These are phyloP conservation scores for Drosophila stalkeri DNA, from an alignment of 2,888 invertebrate genomes.

Conservation along the genomic window DNA sequence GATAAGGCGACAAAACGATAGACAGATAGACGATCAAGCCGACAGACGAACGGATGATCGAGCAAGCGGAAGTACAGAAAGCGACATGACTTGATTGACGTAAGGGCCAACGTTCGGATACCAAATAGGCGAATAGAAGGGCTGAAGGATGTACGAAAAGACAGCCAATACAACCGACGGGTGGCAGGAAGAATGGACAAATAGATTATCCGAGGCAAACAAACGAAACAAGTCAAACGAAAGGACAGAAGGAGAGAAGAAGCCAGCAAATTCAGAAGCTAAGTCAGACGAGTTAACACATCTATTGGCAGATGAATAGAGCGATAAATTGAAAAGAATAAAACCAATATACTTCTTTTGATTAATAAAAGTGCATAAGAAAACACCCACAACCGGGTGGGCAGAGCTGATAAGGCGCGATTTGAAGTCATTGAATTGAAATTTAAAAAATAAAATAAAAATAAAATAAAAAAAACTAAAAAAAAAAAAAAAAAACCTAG, in stretches of 20 bases:
- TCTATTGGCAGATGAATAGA: neutral
- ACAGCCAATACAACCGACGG: too few species aligned
- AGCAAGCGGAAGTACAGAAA: neutral
- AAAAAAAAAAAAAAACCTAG: constrained; percentile 2
- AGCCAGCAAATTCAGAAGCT: too few species aligned
- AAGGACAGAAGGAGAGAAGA: neutral
- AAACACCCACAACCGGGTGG: constrained; percentile 28
- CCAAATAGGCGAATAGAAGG: neutral
- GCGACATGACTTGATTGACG: accelerated
- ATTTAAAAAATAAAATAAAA: neutral
- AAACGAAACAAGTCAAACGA: too few species aligned
- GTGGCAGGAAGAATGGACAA: too few species aligned
- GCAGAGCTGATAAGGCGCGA: constrained; percentile 38
- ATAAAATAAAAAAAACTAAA: neutral
- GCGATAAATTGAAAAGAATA: too few species aligned
- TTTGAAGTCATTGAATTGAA: constrained; percentile 13
- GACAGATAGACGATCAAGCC: neutral
- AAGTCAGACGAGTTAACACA: neutral
- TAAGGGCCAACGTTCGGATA: neutral
- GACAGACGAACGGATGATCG: neutral
- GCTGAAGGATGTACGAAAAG: too few species aligned
- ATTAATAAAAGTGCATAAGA: neutral
- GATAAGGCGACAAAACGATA: neutral
- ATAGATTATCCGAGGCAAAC: too few species aligned
- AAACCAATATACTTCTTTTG: neutral